These are phyloP conservation scores for Sphinx pinastri DNA, from an alignment of 2,888 invertebrate genomes.

Conservation along the genomic window DNA sequence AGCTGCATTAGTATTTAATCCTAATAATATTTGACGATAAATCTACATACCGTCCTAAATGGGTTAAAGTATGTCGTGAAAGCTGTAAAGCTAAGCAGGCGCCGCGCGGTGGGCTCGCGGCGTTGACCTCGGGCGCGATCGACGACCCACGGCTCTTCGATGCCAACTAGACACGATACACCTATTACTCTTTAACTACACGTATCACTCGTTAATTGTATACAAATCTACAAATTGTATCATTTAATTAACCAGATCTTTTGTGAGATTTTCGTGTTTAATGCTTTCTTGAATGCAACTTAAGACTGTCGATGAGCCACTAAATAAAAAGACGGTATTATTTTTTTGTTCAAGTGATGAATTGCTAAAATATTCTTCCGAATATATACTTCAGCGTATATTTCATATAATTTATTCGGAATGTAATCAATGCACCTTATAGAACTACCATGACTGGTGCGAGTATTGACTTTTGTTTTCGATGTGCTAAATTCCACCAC, in stretches of 20 bases:
- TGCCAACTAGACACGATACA: constrained; percentile 46
- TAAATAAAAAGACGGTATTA: no score
- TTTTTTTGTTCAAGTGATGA: no score
- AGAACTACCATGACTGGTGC: no score
- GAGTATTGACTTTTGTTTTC: no score
- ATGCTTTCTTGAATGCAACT: no score
- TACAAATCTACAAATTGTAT: neutral
- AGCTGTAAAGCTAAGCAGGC: constrained; percentile 47
- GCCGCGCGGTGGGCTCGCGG: constrained; percentile 51
- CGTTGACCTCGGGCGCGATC: constrained; percentile 76
- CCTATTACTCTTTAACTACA: constrained; percentile 38
- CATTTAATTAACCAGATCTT: neutral
- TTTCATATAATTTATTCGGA: no score
- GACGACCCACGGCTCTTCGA: constrained; percentile 65
- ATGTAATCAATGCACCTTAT: no score
- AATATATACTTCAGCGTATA: no score
- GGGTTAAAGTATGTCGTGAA: constrained; percentile 48
- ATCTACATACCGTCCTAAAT: constrained; percentile 16
- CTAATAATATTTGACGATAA: neutral
- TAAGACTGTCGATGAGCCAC: no score
- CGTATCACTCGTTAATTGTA: constrained; percentile 7
- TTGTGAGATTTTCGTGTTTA: neutral
- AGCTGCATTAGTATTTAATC: neutral
- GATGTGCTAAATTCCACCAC: no score
- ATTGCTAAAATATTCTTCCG: no score